These are phyloP conservation scores for Synanthedon vespiformis DNA, from an alignment of 2,888 invertebrate species.

Conservation along the genomic window DNA sequence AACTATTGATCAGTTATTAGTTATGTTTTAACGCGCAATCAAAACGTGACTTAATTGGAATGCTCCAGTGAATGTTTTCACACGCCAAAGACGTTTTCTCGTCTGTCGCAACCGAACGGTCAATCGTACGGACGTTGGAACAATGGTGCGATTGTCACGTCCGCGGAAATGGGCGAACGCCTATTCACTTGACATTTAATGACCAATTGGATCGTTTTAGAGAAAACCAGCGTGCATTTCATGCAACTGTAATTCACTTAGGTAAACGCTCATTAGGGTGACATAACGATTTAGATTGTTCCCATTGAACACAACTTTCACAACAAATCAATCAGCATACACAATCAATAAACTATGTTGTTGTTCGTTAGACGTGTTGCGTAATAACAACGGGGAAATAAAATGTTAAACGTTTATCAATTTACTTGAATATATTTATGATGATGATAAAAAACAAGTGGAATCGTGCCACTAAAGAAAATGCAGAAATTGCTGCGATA, in stretches of 20 bases:
- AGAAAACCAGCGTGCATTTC: slow-evolving; percentile 26
- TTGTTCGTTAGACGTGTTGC: not conserved
- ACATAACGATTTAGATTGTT: slow-evolving; percentile 30
- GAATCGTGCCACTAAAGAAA: not conserved
- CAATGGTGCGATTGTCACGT: slow-evolving; percentile 49
- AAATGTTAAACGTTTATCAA: no score
- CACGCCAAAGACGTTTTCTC: slow-evolving; percentile 5
- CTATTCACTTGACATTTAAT: slow-evolving; percentile 25
- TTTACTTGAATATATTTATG: no score
- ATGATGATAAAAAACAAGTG: no score
- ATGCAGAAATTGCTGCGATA: slow-evolving; percentile 1
- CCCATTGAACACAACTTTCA: slow-evolving; percentile 5
- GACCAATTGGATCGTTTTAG: slow-evolving; percentile 30
- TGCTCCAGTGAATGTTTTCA: not conserved
- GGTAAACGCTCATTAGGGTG: slow-evolving; percentile 18
- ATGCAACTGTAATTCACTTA: slow-evolving; percentile 10
- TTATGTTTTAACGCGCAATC: not conserved
- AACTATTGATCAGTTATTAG: no score
- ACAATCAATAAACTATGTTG: not conserved
- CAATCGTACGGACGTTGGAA: slow-evolving; percentile 15
- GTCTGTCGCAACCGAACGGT: not conserved
- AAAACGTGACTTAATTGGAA: not conserved
- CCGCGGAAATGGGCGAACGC: slow-evolving; percentile 25
- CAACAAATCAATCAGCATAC: not conserved
- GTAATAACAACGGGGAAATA: not conserved